Percentiles rank a stretch among this genome's conserved stretches.
phyloP scores from a whole-genome alignment of 2,888 invertebrate species.

The Choristoneura rosaceana region DNA sequence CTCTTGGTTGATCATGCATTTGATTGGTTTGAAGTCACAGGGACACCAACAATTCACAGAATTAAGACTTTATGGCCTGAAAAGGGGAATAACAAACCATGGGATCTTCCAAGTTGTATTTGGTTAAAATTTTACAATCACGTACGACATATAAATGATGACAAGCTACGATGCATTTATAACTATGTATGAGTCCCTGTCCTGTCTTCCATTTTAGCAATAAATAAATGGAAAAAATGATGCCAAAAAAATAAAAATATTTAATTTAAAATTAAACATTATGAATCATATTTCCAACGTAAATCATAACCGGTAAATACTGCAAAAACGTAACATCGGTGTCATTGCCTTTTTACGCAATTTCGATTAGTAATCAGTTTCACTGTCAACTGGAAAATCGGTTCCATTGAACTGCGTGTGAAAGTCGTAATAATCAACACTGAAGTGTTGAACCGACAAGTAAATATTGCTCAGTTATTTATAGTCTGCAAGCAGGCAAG shows the following conservation, averaged over 20 bases:
- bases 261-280: not conserved
- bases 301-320: conserved; percentile 17
- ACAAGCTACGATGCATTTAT: too few relatives aligned
- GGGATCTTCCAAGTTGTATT: too few relatives aligned
- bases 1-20: conserved; percentile 30
- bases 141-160: too few relatives aligned
- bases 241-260: not conserved
- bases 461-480: conserved; percentile 18
- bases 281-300: conserved; percentile 11
- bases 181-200: too few relatives aligned
- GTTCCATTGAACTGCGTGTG: conserved; percentile 67
- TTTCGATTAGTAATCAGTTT: conserved; percentile 54
- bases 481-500: not conserved
- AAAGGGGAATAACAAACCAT: too few relatives aligned
- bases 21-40: conserved; percentile 19
- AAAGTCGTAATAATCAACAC: conserved; percentile 49
- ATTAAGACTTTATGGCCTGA: not conserved
- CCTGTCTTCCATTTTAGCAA: too few relatives aligned
- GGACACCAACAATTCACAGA: not conserved
- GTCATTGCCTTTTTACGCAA: conserved; percentile 45
- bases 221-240: not conserved
- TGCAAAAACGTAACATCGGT: conserved; percentile 37
- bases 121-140: too few relatives aligned
- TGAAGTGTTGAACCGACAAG: conserved; percentile 11
- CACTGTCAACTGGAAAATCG: conserved; percentile 66